Conservation (phyloP, 1,140 invertebrate species). For the Berghia stephanieae region DNA sequence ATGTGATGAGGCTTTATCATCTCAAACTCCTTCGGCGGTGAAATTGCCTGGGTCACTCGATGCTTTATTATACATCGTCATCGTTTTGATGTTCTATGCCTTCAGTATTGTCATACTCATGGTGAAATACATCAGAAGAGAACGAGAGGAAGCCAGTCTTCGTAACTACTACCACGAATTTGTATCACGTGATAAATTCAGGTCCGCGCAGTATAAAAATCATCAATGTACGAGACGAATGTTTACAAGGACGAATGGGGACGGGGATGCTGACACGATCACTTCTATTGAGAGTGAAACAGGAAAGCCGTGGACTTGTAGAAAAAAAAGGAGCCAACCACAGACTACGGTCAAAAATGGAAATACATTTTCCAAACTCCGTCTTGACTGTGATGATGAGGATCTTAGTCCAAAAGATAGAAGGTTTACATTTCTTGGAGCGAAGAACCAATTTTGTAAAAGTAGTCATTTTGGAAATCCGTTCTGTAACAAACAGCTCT, state of each 20-base stretch:
- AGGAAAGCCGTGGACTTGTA: background rate
- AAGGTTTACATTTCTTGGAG: constrained; percentile 29
- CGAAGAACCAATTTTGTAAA: constrained; percentile 31
- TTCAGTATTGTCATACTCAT: constrained; percentile 65
- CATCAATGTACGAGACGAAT: constrained; percentile 37
- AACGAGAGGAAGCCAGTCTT: constrained; percentile 59
- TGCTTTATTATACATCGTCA: constrained; percentile 65
- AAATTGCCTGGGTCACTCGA: constrained; percentile 39
- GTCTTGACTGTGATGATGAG: constrained; percentile 5
- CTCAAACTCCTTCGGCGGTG: background rate
- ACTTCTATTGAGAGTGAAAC: background rate
- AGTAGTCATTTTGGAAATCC: constrained; percentile 27
- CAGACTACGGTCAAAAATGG: constrained; percentile 15
- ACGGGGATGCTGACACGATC: background rate
- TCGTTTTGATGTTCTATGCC: constrained; percentile 65
- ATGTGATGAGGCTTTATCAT: constrained; percentile 3
- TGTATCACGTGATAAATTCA: constrained; percentile 56
- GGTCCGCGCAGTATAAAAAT: constrained; percentile 45
- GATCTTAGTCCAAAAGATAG: background rate
- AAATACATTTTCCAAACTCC: constrained; percentile 22
- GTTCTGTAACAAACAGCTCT: constrained; percentile 32
- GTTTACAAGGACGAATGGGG: constrained; percentile 11
- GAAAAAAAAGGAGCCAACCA: constrained; percentile 4
- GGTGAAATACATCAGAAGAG: constrained; percentile 63
- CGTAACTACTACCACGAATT: constrained; percentile 61